Conservation (phyloP, 2,113 vertebrate genomes). For the Atractosteus spatula region DNA sequence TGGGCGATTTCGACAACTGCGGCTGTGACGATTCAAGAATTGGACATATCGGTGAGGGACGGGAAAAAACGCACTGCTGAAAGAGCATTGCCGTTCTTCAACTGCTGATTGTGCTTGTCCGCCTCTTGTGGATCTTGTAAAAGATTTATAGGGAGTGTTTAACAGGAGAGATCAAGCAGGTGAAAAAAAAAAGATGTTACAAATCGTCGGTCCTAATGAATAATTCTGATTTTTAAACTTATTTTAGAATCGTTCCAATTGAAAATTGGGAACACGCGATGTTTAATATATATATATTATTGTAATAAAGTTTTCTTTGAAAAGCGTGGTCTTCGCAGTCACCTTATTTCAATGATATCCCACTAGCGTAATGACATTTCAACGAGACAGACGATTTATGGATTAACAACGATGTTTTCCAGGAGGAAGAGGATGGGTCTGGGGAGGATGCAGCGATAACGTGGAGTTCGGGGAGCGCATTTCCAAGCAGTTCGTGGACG, state of each 20-base stretch:
- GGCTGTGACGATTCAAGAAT: slow-evolving; percentile 90
- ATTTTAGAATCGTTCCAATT: background rate
- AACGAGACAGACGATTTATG: too few species aligned
- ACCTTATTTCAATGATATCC: too few species aligned
- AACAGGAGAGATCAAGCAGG: too few species aligned
- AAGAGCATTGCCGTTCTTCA: too few species aligned
- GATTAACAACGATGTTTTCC: background rate
- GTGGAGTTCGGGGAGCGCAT: slow-evolving; percentile 90
- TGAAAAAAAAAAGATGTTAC: too few species aligned
- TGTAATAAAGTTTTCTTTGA: too few species aligned
- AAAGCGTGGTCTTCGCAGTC: too few species aligned
- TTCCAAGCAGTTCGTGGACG: slow-evolving; percentile 90
- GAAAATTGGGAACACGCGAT: background rate
- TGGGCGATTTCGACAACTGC: slow-evolving; percentile 93
- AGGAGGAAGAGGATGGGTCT: slow-evolving; percentile 95
- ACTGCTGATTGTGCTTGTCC: too few species aligned
- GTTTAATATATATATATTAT: background rate
- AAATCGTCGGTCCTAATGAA: background rate
- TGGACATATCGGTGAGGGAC: slow-evolving; percentile 73
- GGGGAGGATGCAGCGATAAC: slow-evolving; percentile 97
- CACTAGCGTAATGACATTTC: too few species aligned
- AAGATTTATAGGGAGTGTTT: too few species aligned
- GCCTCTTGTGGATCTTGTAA: too few species aligned
- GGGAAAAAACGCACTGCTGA: too few species aligned
- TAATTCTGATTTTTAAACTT: background rate